Evolutionary conservation across 2,797 vertebrate genomes (phyloP), one percentile per base, ranked within the genome.

Genomic region (Sebastes matsubarae): DNA sequence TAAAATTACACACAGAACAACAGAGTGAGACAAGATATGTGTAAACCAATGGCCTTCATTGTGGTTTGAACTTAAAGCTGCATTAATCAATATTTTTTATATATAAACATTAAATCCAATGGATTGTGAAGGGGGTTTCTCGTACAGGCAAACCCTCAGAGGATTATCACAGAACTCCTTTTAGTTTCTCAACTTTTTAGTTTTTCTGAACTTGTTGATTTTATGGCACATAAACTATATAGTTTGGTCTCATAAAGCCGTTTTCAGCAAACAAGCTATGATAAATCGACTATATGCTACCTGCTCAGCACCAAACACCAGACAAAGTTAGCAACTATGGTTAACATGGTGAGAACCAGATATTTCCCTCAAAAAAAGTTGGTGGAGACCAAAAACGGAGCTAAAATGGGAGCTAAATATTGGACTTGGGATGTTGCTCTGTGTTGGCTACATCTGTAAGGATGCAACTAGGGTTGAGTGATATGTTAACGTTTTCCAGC

Each of bases 51-150:
- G 42, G 54, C 7, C 63, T 65, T 57, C 42, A 25, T 27, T 69
- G 66, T 72, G 24, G 30, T 38, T 70, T 73, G 29, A 72, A 38
- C 57, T 58, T 55, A 65, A 80, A 88, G 42, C 68, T 88, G 67
- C 74, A 65, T 75, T 60, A 52, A 58, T 85, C 2, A 65, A 66
- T 24, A 11, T 64, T 5, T 63, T 65, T 66, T 12, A 46, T 13
- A 77, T 5, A 38, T 60, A n/a, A 29, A 2, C 55, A 66, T 66
- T 10, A 34, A 42, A 75, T 67, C 25, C n/a, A 67, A 14, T 25
- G 18, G 18, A 57, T 18, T 38, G 50, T 29, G 24, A 34, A 73
- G 12, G 20, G 4, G 8, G 22, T 16, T 8, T 46, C 30, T 69
- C 0, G 1, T 16, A 76, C 22, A 66, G 65, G 60, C 7, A 1